Conservation (phyloP, 2,797 vertebrate genomes). For the Pseudochaenichthys georgianus region DNA sequence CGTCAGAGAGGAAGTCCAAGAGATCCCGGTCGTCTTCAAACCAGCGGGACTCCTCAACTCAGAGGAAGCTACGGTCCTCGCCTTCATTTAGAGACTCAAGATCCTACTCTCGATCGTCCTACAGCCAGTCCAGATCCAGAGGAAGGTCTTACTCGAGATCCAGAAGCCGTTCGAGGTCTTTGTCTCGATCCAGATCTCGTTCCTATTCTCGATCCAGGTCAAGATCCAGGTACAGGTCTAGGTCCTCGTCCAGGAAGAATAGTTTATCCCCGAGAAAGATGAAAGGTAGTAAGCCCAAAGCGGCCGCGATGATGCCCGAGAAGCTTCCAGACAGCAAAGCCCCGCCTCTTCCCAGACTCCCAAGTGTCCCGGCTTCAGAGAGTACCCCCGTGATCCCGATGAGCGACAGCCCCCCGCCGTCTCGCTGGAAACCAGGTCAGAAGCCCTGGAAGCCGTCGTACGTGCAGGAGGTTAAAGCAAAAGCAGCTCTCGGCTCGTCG, state of each 20-base stretch:
- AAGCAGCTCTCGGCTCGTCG: constrained; percentile 79
- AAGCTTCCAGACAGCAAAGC: constrained; percentile 81
- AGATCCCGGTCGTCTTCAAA: constrained; percentile 86
- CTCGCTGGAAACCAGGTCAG: constrained; percentile 97
- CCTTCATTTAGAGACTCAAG: constrained; percentile 83
- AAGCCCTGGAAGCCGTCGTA: constrained; percentile 99
- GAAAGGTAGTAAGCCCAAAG: constrained; percentile 80
- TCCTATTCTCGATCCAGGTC: constrained; percentile 77
- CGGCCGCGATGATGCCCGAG: constrained; percentile 73
- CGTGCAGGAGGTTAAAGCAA: constrained; percentile 92
- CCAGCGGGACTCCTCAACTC: constrained; percentile 83
- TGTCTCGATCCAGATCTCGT: constrained; percentile 82
- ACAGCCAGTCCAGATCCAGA: constrained; percentile 80
- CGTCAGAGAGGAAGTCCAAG: constrained; percentile 83
- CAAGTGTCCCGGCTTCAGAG: constrained; percentile 82
- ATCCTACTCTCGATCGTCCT: constrained; percentile 88
- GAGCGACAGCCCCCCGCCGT: constrained; percentile 97
- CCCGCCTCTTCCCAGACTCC: constrained; percentile 58
- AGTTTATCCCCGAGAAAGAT: constrained; percentile 82
- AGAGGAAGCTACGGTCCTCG: constrained; percentile 83
- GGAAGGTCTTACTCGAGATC: constrained; percentile 83
- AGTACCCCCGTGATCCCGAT: constrained; percentile 91
- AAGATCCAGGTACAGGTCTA: constrained; percentile 82
- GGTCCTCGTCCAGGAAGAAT: constrained; percentile 74
- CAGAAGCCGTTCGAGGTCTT: constrained; percentile 73